Conservation (phyloP, 37 sponge, comb jelly and placozoan species). For the Axinella damicornis region DNA sequence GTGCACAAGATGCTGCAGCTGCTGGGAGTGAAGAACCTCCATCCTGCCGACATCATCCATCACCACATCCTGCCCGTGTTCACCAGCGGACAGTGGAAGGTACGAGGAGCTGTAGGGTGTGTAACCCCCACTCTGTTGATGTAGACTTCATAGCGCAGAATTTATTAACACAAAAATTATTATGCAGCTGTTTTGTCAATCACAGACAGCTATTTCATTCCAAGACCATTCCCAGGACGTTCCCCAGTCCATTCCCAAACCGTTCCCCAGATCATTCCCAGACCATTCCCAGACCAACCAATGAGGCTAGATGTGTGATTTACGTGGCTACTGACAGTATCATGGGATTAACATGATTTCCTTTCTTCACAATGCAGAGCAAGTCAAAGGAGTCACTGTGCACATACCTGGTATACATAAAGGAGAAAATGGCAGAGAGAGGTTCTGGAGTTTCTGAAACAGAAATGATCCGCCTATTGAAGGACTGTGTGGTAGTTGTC, state of each 20-base stretch:
- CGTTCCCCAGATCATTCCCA: too few relatives aligned
- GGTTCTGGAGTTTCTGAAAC: slow-evolving; percentile 16
- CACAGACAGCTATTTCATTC: too few relatives aligned
- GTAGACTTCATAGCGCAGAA: too few relatives aligned
- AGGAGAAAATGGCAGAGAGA: slow-evolving; percentile 29
- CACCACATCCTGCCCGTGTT: slow-evolving; percentile 70
- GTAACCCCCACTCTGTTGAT: too few relatives aligned
- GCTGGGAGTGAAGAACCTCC: slow-evolving; percentile 62
- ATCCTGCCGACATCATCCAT: slow-evolving; percentile 43
- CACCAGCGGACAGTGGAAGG: slow-evolving; percentile 23
- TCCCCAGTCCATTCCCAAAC: too few relatives aligned
- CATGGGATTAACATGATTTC: not conserved
- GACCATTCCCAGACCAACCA: too few relatives aligned
- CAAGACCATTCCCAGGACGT: too few relatives aligned
- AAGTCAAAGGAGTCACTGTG: not conserved
- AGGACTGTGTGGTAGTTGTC: slow-evolving; percentile 28
- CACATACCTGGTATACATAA: slow-evolving; percentile 54
- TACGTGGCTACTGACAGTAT: not conserved
- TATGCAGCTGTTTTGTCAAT: too few relatives aligned
- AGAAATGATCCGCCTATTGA: slow-evolving; percentile 26
- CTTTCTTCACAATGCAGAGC: slow-evolving; percentile 29
- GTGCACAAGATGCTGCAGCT: slow-evolving; percentile 35
- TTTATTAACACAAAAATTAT: too few relatives aligned
- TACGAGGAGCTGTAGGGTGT: too few relatives aligned
- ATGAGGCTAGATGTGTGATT: not conserved